Percentiles rank a stretch among this genome's conserved stretches.
phyloP scores from a whole-genome alignment of 2,797 vertebrate genomes.

The Carapus acus region DNA sequence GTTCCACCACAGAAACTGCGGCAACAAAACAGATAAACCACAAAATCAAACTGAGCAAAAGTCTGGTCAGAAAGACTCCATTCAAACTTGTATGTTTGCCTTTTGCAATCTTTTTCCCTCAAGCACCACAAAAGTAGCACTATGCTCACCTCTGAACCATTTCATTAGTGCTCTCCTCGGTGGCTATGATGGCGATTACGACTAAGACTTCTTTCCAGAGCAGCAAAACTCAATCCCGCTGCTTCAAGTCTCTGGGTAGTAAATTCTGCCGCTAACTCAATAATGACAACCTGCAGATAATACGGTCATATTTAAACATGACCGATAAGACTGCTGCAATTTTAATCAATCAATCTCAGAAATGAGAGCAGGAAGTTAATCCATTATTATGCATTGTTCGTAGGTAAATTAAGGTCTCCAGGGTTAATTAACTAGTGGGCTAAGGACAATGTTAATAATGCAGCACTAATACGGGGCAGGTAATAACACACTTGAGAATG shows the following conservation, averaged over 20 bases:
- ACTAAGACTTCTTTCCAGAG: not conserved
- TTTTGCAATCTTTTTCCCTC: no score
- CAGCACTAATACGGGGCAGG: conserved; percentile 68
- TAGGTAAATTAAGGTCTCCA: conserved; percentile 72
- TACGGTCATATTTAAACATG: conserved; percentile 67
- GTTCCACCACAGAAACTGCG: no score
- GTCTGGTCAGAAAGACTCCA: no score
- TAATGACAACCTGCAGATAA: conserved; percentile 55
- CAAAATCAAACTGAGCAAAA: no score
- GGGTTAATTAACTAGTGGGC: conserved; percentile 74
- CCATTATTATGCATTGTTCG: conserved; percentile 73
- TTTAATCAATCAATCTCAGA: conserved; percentile 71
- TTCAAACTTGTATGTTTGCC: no score
- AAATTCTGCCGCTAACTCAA: conserved; percentile 38
- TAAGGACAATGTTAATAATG: conserved; percentile 73
- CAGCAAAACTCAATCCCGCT: conserved; percentile 6
- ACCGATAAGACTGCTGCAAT: conserved; percentile 65
- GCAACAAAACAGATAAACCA: no score
- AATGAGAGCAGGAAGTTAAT: conserved; percentile 72
- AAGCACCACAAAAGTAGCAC: no score
- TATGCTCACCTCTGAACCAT: no score
- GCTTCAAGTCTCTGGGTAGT: not conserved
- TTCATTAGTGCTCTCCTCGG: conserved; percentile 4
- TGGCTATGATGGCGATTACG: no score
- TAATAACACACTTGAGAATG: conserved; percentile 62